phyloP scores from a whole-genome alignment of 2,797 vertebrate genomes.

The Clarias fuscus region DNA sequence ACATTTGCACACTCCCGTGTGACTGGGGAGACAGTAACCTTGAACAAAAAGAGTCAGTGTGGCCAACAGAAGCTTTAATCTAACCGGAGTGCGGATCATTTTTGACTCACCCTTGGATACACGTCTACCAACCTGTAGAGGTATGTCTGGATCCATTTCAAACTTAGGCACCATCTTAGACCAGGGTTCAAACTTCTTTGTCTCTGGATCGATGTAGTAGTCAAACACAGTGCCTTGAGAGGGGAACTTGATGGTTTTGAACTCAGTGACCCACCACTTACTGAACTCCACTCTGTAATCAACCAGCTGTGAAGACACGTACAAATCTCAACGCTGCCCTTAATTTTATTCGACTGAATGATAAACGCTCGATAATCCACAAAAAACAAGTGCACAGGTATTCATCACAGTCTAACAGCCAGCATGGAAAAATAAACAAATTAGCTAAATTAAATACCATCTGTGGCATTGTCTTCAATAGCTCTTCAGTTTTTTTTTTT shows the following conservation, averaged over 20 bases:
- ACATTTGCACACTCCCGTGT: too few relatives aligned
- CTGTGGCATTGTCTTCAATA: constrained; percentile 24
- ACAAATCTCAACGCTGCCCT: constrained; percentile 15
- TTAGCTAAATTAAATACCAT: constrained; percentile 40
- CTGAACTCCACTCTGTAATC: constrained; percentile 95
- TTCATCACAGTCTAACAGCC: constrained; percentile 14
- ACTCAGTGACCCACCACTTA: constrained; percentile 94
- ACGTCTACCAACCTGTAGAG: constrained; percentile 81
- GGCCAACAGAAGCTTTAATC: too few relatives aligned
- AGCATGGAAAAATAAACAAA: constrained; percentile 31
- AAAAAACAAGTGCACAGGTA: background rate
- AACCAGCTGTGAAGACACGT: constrained; percentile 75
- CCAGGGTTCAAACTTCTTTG: constrained; percentile 93
- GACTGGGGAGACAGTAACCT: too few relatives aligned
- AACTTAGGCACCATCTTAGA: constrained; percentile 88
- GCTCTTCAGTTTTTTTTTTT: too few relatives aligned
- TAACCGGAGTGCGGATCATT: too few relatives aligned
- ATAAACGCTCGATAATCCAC: constrained; percentile 1
- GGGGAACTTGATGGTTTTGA: constrained; percentile 95
- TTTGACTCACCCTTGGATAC: too few relatives aligned
- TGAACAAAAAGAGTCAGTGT: too few relatives aligned
- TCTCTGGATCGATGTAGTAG: constrained; percentile 90
- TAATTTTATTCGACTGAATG: constrained; percentile 16
- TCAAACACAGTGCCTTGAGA: constrained; percentile 93
- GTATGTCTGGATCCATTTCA: constrained; percentile 84